phyloP scores from a whole-genome alignment of 2,113 vertebrate genomes.

The Catagonus wagneri region DNA sequence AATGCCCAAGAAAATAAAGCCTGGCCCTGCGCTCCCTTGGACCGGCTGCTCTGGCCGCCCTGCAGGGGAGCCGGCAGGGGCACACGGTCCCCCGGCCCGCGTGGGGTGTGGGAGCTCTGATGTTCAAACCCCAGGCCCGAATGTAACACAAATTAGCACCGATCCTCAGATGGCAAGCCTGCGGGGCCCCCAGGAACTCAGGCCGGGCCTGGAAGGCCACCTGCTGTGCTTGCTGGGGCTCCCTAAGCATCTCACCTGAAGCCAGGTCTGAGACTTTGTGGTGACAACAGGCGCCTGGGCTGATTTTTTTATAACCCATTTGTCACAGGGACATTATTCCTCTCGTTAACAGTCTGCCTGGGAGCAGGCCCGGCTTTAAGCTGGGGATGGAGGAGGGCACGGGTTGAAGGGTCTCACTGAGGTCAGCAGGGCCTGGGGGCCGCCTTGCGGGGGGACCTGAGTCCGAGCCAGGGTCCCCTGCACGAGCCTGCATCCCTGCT shows the following conservation, averaged over 20 bases:
- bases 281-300: not conserved
- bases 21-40: not conserved
- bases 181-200: not conserved
- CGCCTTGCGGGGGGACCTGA: not conserved
- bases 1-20: not conserved
- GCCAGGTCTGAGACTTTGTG: not conserved
- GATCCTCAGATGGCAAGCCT: not conserved
- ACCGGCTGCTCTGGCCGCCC: not conserved
- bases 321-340: conserved; percentile 50
- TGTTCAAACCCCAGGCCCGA: not conserved
- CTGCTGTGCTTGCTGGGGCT: not conserved
- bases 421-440: not conserved
- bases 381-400: not conserved
- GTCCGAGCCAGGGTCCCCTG: too few species aligned
- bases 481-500: not conserved
- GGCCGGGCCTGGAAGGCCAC: not conserved
- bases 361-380: not conserved
- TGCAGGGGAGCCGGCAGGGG: not conserved
- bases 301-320: conserved; percentile 31
- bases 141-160: not conserved
- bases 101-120: fast-evolving
- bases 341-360: not conserved
- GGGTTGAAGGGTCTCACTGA: not conserved
- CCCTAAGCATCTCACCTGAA: not conserved
- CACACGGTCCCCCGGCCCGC: too few species aligned